A percentile compares a stretch with the other conserved stretches of the same genome.
Evolutionary conservation across 2,797 vertebrate species (phyloP).

Genomic region (Poeciliopsis paucimaculata): DNA sequence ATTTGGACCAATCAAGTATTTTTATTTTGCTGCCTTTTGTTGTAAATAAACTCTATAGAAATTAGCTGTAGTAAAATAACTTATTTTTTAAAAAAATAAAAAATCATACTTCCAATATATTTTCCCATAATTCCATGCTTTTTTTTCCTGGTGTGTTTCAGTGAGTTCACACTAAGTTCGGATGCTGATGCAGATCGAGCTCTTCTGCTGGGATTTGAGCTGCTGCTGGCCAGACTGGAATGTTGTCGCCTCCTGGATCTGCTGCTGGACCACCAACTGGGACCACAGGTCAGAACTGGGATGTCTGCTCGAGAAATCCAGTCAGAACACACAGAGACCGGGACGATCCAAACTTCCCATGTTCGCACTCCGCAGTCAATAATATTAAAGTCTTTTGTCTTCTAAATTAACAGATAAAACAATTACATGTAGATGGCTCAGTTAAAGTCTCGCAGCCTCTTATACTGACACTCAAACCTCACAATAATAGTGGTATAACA

Average conservation of each 20-base stretch:
- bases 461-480: no score
- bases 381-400: no score
- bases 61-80: not conserved
- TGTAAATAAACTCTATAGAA: not conserved
- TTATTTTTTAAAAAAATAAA: no score
- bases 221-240: slow-evolving; percentile 84
- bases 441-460: no score
- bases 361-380: not conserved
- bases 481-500: no score
- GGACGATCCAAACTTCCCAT: not conserved
- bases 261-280: slow-evolving; percentile 63
- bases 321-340: not conserved
- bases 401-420: no score
- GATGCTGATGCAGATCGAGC: slow-evolving; percentile 70
- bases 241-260: slow-evolving; percentile 78
- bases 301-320: not conserved
- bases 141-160: slow-evolving; percentile 24
- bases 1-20: not conserved
- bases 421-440: no score
- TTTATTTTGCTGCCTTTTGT: not conserved
- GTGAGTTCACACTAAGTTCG: slow-evolving; percentile 80
- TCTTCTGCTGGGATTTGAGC: slow-evolving; percentile 82
- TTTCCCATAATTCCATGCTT: not conserved
- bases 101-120: not conserved
- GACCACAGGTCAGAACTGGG: slow-evolving; percentile 32